These are phyloP conservation scores for Orius laevigatus DNA, from an alignment of 1,140 invertebrate genomes.

Conservation along the genomic window DNA sequence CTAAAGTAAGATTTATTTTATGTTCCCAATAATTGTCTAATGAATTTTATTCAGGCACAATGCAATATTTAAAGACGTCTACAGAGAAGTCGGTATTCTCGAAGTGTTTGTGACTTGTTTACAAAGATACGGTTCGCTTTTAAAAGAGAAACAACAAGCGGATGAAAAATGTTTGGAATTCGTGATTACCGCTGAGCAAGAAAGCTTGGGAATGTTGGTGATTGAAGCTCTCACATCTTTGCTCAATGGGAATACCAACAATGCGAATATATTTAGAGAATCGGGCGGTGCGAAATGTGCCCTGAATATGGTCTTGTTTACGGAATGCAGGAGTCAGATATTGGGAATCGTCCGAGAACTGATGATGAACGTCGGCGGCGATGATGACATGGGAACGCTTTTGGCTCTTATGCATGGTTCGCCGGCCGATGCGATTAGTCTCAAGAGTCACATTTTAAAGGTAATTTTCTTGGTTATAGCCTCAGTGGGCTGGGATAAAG, in stretches of 20 bases:
- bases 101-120: conserved; percentile 94
- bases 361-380: conserved; percentile 75
- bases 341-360: conserved; percentile 71
- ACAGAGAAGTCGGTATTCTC: conserved; percentile 89
- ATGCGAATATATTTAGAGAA: conserved; percentile 84
- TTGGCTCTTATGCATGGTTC: conserved; percentile 82
- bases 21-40: not conserved
- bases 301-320: conserved; percentile 73
- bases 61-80: conserved; percentile 91
- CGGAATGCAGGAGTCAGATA: conserved; percentile 63
- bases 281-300: conserved; percentile 81
- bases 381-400: conserved; percentile 87
- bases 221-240: conserved; percentile 76
- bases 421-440: conserved; percentile 51
- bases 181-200: conserved; percentile 43
- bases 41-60: conserved; percentile 49
- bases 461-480: conserved; percentile 31
- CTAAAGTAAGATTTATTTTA: conserved; percentile 40
- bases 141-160: conserved; percentile 19
- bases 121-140: conserved; percentile 54
- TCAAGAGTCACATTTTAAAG: conserved; percentile 85
- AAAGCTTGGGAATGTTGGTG: conserved; percentile 63
- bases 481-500: no score
- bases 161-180: conserved; percentile 26
- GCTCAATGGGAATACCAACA: conserved; percentile 61